Conservation (phyloP, 1,140 invertebrate species). For the Magallana gigas region DNA sequence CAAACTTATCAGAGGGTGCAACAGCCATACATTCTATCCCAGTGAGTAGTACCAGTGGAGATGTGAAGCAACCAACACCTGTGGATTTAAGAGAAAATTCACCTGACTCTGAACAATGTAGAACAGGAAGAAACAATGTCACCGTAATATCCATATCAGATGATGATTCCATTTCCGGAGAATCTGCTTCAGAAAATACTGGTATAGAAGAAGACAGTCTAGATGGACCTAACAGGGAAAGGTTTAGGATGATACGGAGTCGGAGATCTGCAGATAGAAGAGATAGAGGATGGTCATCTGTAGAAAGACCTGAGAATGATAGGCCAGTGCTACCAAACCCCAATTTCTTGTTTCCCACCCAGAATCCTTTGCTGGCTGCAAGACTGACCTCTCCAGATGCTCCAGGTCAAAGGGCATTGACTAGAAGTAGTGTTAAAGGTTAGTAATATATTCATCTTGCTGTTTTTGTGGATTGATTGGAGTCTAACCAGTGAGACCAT, state of each 20-base stretch:
- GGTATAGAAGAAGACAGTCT: neutral
- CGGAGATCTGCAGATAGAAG: neutral
- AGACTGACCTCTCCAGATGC: neutral
- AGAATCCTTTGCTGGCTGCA: neutral
- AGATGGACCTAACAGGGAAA: neutral
- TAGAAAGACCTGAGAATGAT: neutral
- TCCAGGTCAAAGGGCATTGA: neutral
- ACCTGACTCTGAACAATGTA: neutral
- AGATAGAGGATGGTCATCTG: neutral
- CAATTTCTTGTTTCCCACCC: neutral
- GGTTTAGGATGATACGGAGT: neutral
- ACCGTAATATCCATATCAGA: constrained; percentile 15
- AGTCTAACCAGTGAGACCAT: too few relatives aligned
- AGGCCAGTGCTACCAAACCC: neutral
- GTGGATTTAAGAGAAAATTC: neutral
- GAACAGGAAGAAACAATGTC: neutral
- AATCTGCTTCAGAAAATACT: neutral
- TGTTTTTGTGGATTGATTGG: too few relatives aligned
- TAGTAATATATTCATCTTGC: too few relatives aligned
- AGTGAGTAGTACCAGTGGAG: neutral
- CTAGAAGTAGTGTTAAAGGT: constrained; percentile 35
- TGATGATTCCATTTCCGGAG: constrained; percentile 1
- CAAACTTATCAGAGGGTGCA: neutral
- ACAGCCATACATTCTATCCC: constrained; percentile 7
- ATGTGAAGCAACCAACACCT: neutral